These are phyloP conservation scores for Scaptomyza parva DNA, from an alignment of 2,888 invertebrate genomes.

Conservation along the genomic window DNA sequence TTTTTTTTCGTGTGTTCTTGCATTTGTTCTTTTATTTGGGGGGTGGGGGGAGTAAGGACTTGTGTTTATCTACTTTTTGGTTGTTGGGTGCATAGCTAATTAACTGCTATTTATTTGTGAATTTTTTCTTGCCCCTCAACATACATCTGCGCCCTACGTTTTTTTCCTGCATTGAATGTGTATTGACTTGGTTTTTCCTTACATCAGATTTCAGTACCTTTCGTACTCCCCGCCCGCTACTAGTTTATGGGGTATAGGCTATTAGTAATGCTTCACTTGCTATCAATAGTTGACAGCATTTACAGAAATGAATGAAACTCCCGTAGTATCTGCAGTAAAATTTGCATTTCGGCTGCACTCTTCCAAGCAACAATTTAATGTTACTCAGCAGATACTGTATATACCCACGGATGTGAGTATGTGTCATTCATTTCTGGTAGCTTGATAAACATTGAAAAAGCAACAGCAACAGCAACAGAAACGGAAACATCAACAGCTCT, in stretches of 20 bases:
- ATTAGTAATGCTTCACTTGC: conserved; percentile 27
- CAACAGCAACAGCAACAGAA: conserved; percentile 2
- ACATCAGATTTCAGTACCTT: too few relatives aligned
- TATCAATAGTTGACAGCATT: conserved; percentile 12
- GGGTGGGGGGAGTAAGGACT: background rate
- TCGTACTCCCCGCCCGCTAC: background rate
- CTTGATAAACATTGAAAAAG: conserved; percentile 18
- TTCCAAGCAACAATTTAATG: conserved; percentile 20
- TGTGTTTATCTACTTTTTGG: conserved; percentile 41
- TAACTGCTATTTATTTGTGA: conserved; percentile 28
- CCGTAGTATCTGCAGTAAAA: background rate
- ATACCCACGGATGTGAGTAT: conserved; percentile 2
- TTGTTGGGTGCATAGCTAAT: conserved; percentile 48
- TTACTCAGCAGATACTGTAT: conserved; percentile 16
- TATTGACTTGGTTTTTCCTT: conserved; percentile 11
- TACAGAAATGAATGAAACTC: background rate
- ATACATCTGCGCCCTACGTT: too few relatives aligned
- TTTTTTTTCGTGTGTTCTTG: conserved; percentile 30
- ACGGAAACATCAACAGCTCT: background rate
- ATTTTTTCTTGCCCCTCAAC: background rate
- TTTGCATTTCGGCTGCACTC: conserved; percentile 10
- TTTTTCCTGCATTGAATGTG: conserved; percentile 1
- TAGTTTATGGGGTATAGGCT: too few relatives aligned
- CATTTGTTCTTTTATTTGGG: conserved; percentile 35
- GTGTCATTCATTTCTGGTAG: conserved; percentile 28